These are phyloP conservation scores for Aquatica leii DNA, from an alignment of 2,888 invertebrate genomes.

Conservation along the genomic window DNA sequence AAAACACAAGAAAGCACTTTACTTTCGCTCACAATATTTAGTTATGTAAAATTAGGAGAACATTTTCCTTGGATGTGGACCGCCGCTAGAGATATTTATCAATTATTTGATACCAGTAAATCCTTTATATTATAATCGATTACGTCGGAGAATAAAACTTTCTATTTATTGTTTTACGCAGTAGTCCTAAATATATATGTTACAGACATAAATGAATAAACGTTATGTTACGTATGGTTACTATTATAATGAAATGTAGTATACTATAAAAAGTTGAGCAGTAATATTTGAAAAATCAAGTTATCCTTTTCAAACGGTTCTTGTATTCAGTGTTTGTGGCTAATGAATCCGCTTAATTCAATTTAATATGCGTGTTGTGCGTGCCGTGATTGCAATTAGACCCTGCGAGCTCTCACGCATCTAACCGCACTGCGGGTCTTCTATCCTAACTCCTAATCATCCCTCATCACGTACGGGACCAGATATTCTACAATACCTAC, in stretches of 20 bases:
- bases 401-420: constrained; percentile 34
- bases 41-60: constrained; percentile 31
- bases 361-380: constrained; percentile 39
- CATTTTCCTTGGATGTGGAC: too few relatives aligned
- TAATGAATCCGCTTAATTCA: constrained; percentile 37
- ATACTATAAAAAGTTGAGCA: too few relatives aligned
- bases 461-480: constrained; percentile 28
- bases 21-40: constrained; percentile 35
- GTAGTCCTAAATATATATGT: too few relatives aligned
- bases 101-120: too few relatives aligned
- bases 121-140: too few relatives aligned
- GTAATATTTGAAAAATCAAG: constrained; percentile 18
- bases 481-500: constrained; percentile 32
- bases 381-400: constrained; percentile 38
- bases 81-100: too few relatives aligned
- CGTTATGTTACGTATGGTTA: too few relatives aligned
- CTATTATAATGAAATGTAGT: too few relatives aligned
- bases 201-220: too few relatives aligned
- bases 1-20: constrained; percentile 42
- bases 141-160: too few relatives aligned
- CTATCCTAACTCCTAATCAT: constrained; percentile 33
- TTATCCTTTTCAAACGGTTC: constrained; percentile 24
- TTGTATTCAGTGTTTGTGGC: constrained; percentile 30
- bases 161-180: too few relatives aligned
- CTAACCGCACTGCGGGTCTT: constrained; percentile 32